phyloP scores from a whole-genome alignment of 2,113 vertebrate genomes.

The Lepisosteus oculatus region DNA sequence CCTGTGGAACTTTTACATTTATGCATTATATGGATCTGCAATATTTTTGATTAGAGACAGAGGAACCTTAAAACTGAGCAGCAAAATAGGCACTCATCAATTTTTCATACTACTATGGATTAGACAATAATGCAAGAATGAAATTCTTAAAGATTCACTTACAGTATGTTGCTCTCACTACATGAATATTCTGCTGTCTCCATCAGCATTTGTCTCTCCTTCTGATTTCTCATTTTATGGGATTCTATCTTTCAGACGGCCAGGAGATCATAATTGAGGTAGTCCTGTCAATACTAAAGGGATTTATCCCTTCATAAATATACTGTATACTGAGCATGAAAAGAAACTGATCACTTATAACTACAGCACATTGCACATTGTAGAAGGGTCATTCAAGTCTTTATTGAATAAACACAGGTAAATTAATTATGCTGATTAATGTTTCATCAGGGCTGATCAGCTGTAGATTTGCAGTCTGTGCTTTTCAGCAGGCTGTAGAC shows the following conservation, averaged over 20 bases:
- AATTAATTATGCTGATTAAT: too few species aligned
- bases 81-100: background rate
- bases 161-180: background rate
- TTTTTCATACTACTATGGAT: conserved; percentile 2
- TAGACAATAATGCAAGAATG: background rate
- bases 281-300: background rate
- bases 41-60: conserved; percentile 2
- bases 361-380: too few species aligned
- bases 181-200: conserved; percentile 1
- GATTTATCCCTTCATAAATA: background rate
- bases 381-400: too few species aligned
- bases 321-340: too few species aligned
- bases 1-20: background rate
- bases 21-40: background rate
- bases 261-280: background rate
- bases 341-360: too few species aligned
- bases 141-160: conserved; percentile 1
- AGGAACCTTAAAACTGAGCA: conserved; percentile 1
- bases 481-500: too few species aligned
- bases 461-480: too few species aligned
- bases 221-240: background rate
- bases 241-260: background rate
- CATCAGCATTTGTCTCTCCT: background rate
- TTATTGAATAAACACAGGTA: too few species aligned
- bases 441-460: too few species aligned